Evolutionary conservation across 2,888 invertebrate genomes (phyloP).

Genomic region (Dugesia japonica): DNA sequence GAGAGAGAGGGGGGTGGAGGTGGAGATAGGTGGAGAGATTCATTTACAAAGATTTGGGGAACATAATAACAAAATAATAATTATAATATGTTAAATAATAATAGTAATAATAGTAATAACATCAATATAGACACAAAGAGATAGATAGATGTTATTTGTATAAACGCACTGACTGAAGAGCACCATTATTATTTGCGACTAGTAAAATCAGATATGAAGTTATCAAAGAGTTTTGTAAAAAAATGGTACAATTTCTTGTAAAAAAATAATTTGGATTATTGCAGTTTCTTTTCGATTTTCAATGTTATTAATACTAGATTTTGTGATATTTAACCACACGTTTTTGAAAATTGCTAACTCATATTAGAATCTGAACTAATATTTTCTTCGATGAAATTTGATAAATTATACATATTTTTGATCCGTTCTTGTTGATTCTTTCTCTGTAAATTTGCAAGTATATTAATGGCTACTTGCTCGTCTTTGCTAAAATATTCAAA

Average conservation of each 20-base stretch:
- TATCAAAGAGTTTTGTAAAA: not conserved
- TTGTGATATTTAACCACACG: too few relatives aligned
- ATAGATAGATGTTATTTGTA: not conserved
- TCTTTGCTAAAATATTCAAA: not conserved
- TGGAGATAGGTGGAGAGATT: not conserved
- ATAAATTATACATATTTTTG: conserved; percentile 11
- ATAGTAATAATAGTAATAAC: too few relatives aligned
- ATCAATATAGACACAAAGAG: not conserved
- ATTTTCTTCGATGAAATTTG: not conserved
- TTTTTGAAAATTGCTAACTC: not conserved
- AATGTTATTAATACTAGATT: too few relatives aligned
- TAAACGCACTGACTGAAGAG: conserved; percentile 15
- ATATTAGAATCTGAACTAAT: conserved; percentile 5
- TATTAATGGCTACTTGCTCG: not conserved
- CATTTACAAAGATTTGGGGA: not conserved
- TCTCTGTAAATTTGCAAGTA: not conserved
- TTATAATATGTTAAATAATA: too few relatives aligned
- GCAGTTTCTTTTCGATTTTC: not conserved
- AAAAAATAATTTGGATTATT: not conserved
- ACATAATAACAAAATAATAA: not conserved
- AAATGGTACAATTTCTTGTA: not conserved
- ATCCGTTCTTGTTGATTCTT: conserved; percentile 4
- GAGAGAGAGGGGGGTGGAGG: too few relatives aligned
- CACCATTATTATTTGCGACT: not conserved
- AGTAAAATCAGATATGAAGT: conserved; percentile 3